phyloP scores from a whole-genome alignment of 1,140 invertebrate species.

The Nephila pilipes region DNA sequence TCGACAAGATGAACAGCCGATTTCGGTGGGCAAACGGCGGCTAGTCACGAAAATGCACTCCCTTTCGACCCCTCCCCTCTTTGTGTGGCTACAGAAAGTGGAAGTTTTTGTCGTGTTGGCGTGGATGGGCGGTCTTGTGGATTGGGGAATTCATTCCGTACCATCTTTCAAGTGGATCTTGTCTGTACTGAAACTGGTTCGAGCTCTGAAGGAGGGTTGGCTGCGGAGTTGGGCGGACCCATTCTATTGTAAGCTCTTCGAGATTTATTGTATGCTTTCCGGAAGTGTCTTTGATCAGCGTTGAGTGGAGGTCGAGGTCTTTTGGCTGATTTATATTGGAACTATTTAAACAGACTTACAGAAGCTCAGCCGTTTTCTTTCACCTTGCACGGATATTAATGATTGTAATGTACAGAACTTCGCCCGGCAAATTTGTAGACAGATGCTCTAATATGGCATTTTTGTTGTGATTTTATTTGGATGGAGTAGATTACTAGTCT shows the following conservation, averaged over 20 bases:
- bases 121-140: background rate
- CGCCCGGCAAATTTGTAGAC: no score
- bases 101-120: background rate
- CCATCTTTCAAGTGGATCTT: background rate
- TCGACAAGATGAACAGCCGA: conserved; percentile 13
- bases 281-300: background rate
- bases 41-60: conserved; percentile 35
- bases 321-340: no score
- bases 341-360: no score
- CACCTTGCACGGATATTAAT: no score
- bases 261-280: background rate
- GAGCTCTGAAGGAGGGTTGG: background rate
- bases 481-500: no score
- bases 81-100: background rate
- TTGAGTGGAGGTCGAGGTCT: no score
- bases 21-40: conserved; percentile 42
- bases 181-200: background rate
- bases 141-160: background rate
- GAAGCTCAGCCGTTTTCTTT: no score
- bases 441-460: no score
- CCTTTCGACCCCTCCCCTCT: background rate
- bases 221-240: background rate
- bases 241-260: background rate
- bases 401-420: no score
- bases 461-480: no score